phyloP scores from a whole-genome alignment of 2,113 vertebrate species.

The Lagopus muta region DNA sequence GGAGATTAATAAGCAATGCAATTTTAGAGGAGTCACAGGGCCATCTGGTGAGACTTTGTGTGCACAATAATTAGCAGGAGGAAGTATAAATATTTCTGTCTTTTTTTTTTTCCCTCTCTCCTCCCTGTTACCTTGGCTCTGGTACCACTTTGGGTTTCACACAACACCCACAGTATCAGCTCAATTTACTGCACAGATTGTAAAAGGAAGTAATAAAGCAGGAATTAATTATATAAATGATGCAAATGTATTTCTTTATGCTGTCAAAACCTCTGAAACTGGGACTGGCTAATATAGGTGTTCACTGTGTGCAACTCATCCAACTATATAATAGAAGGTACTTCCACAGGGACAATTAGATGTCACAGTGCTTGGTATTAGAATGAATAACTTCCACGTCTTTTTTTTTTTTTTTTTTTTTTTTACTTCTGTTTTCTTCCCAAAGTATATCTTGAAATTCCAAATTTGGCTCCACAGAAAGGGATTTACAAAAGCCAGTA shows the following conservation, averaged over 20 bases:
- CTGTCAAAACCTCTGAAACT: background rate
- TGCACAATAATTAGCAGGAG: background rate
- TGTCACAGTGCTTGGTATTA: background rate
- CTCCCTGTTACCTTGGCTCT: background rate
- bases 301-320: background rate
- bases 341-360: background rate
- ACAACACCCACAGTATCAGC: background rate
- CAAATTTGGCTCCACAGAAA: background rate
- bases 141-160: background rate
- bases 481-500: background rate
- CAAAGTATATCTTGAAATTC: background rate
- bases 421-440: background rate
- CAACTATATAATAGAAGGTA: background rate
- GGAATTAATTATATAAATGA: background rate
- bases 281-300: background rate
- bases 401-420: background rate
- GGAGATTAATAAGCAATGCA: slow-evolving; percentile 43
- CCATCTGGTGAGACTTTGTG: background rate
- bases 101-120: background rate
- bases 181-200: background rate
- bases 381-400: background rate
- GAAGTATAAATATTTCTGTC: background rate
- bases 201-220: background rate
- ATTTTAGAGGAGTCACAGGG: slow-evolving; percentile 22
- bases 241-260: background rate